phyloP scores from a whole-genome alignment of 2,797 vertebrate species.

The Glyptemys insculpta region DNA sequence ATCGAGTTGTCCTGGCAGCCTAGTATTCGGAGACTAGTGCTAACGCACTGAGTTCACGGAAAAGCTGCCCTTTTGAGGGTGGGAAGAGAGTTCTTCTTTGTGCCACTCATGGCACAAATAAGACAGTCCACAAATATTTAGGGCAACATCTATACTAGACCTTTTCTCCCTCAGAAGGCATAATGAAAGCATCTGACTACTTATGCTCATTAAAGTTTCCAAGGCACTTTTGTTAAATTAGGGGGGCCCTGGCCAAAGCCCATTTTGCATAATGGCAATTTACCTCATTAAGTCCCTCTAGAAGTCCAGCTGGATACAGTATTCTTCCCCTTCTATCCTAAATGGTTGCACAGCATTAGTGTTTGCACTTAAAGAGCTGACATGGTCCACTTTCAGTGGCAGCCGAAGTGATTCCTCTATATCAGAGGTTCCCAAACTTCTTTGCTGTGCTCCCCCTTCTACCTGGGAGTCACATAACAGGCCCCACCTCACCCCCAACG shows the following conservation, averaged over 20 bases:
- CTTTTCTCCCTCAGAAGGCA: background rate
- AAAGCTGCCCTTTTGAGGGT: background rate
- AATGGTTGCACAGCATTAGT: accelerated
- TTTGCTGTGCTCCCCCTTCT: background rate
- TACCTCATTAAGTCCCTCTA: background rate
- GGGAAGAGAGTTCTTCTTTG: background rate
- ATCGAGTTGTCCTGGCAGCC: background rate
- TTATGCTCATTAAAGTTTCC: background rate
- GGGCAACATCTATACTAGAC: accelerated
- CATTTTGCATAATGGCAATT: background rate
- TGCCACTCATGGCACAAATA: background rate
- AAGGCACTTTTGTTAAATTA: background rate
- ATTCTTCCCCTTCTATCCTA: background rate
- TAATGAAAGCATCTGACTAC: background rate
- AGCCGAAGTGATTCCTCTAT: background rate
- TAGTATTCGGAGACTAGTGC: accelerated
- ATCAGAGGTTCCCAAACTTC: background rate
- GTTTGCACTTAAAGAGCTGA: background rate
- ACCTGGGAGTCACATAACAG: background rate
- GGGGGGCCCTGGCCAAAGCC: background rate
- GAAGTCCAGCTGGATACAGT: accelerated
- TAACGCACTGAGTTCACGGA: accelerated
- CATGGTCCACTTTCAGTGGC: background rate
- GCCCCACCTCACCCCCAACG: too few relatives aligned
- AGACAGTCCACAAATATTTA: background rate